Percentiles rank a stretch among this genome's conserved stretches.
Conservation (phyloP, 2,888 invertebrate genomes). For the Cylindroiulus punctatus region DNA sequence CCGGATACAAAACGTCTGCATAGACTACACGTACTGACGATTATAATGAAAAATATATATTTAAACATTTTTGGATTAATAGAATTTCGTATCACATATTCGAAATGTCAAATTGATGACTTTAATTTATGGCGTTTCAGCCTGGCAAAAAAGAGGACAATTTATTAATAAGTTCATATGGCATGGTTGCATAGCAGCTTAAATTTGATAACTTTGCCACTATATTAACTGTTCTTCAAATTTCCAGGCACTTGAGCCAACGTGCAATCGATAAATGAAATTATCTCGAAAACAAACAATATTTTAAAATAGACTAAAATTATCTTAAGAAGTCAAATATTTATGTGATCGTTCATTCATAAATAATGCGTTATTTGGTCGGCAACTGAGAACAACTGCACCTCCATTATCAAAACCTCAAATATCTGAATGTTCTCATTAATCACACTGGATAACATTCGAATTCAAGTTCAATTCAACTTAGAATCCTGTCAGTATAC, state of each 20-base stretch:
- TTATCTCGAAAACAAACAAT: not conserved
- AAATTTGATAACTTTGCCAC: not conserved
- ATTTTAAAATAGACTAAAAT: not conserved
- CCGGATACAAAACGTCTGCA: not conserved
- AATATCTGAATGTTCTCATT: not conserved
- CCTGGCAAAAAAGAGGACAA: not conserved
- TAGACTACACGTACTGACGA: not conserved
- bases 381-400: not conserved
- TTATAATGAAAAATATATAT: constrained; percentile 3
- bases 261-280: not conserved
- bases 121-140: not conserved
- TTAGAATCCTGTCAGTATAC: too few species aligned
- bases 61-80: not conserved
- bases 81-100: too few species aligned
- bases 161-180: not conserved
- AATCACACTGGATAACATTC: not conserved
- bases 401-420: not conserved
- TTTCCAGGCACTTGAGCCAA: not conserved
- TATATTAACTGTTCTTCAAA: not conserved
- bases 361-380: not conserved
- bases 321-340: not conserved
- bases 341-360: not conserved
- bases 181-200: not conserved
- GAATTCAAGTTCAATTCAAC: not conserved
- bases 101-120: too few species aligned